Conservation (phyloP, 2,113 vertebrate genomes). For the Neopipo cinnamomea region DNA sequence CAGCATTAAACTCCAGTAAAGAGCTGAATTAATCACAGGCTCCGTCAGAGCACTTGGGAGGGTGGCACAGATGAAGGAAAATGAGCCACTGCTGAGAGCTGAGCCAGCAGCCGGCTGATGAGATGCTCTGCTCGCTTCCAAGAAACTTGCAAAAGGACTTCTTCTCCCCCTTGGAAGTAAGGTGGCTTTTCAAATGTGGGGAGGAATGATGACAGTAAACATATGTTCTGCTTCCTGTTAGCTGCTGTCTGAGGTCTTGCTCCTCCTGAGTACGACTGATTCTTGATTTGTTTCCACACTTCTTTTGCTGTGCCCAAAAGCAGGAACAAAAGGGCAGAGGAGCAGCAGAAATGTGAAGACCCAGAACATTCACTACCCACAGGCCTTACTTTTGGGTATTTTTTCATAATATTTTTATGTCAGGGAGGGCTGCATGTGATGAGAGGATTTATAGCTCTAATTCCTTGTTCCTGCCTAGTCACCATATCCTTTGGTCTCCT, state of each 20-base stretch:
- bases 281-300: conserved; percentile 36
- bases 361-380: conserved; percentile 7
- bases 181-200: neutral
- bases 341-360: conserved; percentile 5
- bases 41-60: neutral
- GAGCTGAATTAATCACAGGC: conserved; percentile 31
- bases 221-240: conserved; percentile 16
- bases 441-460: conserved; percentile 8
- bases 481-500: neutral
- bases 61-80: neutral
- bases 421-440: neutral
- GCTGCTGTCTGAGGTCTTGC: conserved; percentile 2
- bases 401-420: neutral
- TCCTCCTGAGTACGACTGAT: neutral
- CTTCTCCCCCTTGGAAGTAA: conserved; percentile 8
- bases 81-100: neutral
- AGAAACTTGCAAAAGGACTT: neutral
- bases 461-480: neutral
- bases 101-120: neutral
- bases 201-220: conserved; percentile 39
- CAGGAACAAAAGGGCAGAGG: conserved; percentile 47
- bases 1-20: neutral
- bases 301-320: conserved; percentile 26
- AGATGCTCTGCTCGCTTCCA: neutral
- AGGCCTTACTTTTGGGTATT: neutral